Conservation (phyloP, 2,797 vertebrate species). For the Prionace glauca region DNA sequence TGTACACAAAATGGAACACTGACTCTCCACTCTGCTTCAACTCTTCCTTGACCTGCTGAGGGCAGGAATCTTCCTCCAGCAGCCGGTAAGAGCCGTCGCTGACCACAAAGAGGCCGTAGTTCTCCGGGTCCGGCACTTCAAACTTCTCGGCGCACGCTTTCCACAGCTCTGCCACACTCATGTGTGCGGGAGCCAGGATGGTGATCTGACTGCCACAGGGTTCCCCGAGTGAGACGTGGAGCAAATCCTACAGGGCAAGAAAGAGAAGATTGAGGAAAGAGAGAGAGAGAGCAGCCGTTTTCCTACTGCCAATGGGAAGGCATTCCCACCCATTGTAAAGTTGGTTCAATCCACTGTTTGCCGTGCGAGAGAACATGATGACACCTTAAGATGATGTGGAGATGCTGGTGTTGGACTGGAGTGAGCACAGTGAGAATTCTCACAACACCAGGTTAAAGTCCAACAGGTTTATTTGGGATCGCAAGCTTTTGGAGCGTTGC, state of each 20-base stretch:
- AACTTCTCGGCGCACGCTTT: constrained; percentile 28
- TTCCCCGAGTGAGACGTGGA: constrained; percentile 40
- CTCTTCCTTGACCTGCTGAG: constrained; percentile 6
- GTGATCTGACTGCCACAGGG: constrained; percentile 35
- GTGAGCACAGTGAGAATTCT: too few relatives aligned
- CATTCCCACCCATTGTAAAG: not conserved
- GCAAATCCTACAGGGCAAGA: constrained; percentile 37
- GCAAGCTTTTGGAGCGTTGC: too few relatives aligned
- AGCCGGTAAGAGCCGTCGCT: not conserved
- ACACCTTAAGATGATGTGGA: too few relatives aligned
- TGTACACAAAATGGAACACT: constrained; percentile 34
- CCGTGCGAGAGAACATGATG: not conserved
- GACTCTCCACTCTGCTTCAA: not conserved
- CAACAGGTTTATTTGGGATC: too few relatives aligned
- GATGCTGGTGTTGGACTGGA: too few relatives aligned
- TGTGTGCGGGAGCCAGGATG: not conserved
- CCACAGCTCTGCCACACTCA: not conserved
- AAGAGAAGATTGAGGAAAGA: not conserved
- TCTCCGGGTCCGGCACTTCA: not conserved
- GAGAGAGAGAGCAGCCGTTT: not conserved
- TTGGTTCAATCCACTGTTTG: not conserved
- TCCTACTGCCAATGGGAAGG: not conserved
- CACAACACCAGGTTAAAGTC: too few relatives aligned
- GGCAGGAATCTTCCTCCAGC: constrained; percentile 33
- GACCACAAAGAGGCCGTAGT: constrained; percentile 39